Conservation (phyloP, 2,113 vertebrate genomes). For the Platycercus adscitus region DNA sequence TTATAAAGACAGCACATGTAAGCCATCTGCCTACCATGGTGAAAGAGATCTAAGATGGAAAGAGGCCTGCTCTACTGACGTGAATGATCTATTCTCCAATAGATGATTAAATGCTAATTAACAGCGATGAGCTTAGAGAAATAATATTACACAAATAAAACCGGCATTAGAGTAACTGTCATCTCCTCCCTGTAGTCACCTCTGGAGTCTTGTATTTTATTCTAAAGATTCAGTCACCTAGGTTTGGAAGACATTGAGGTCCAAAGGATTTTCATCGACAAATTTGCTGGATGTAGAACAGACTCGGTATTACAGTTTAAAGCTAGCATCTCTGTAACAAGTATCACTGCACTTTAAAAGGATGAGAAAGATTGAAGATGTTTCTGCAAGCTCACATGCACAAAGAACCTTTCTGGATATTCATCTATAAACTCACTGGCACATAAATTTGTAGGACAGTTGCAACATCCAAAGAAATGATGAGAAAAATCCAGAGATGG, state of each 20-base stretch:
- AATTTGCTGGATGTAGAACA: not conserved
- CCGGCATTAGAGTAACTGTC: not conserved
- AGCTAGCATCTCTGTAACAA: not conserved
- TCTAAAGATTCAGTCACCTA: not conserved
- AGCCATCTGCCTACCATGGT: not conserved
- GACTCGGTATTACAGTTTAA: not conserved
- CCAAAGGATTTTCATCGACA: not conserved
- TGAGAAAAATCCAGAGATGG: conserved; percentile 16
- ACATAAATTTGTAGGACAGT: not conserved
- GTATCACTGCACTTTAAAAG: not conserved
- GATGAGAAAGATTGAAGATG: not conserved
- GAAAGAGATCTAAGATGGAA: not conserved
- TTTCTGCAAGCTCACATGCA: not conserved
- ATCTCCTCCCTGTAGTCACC: not conserved
- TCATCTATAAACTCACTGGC: conserved; percentile 16
- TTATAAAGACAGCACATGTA: not conserved
- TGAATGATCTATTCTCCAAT: not conserved
- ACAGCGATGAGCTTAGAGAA: not conserved
- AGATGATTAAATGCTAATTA: conserved; percentile 6
- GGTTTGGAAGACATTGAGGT: not conserved
- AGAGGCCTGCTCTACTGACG: not conserved
- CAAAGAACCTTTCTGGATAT: conserved; percentile 1
- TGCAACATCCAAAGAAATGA: not conserved
- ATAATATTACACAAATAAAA: not conserved
- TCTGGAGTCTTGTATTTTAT: not conserved